phyloP scores from a whole-genome alignment of 2,113 vertebrate species.

The Platichthys flesus region DNA sequence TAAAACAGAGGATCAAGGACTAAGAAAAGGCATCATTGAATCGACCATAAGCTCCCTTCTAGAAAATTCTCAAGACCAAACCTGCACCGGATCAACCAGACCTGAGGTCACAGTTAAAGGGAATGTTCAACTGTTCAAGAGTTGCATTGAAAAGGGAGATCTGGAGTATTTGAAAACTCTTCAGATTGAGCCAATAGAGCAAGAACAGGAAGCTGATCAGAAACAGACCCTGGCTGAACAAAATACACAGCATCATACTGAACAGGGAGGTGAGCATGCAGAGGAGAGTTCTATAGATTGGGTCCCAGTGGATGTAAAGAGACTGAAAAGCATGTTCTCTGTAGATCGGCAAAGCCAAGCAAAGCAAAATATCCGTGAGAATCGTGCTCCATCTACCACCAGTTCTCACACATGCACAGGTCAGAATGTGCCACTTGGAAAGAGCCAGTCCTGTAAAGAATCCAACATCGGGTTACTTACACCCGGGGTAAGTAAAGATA shows the following conservation, averaged over 20 bases:
- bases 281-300: conserved; percentile 70
- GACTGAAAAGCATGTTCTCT: conserved; percentile 75
- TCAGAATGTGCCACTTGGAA: conserved; percentile 15
- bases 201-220: conserved; percentile 58
- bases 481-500: conserved; percentile 46
- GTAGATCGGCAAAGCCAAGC: conserved; percentile 39
- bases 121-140: conserved; percentile 89
- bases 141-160: conserved; percentile 92
- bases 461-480: background rate
- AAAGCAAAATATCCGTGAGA: conserved; percentile 40
- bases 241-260: conserved; percentile 27
- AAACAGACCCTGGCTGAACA: conserved; percentile 23
- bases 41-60: conserved; percentile 78
- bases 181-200: conserved; percentile 81
- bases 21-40: conserved; percentile 77
- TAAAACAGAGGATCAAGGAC: conserved; percentile 44
- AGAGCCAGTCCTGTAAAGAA: conserved; percentile 9
- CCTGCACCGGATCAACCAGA: conserved; percentile 55
- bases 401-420: conserved; percentile 33
- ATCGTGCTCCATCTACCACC: background rate
- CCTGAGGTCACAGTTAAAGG: conserved; percentile 82
- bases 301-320: conserved; percentile 75
- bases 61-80: conserved; percentile 76
- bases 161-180: conserved; percentile 87
- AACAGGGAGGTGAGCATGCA: conserved; percentile 58